Evolutionary conservation across 1,140 invertebrate species (phyloP), one percentile per base, ranked within the genome.

Genomic region (Lithobius niger): DNA sequence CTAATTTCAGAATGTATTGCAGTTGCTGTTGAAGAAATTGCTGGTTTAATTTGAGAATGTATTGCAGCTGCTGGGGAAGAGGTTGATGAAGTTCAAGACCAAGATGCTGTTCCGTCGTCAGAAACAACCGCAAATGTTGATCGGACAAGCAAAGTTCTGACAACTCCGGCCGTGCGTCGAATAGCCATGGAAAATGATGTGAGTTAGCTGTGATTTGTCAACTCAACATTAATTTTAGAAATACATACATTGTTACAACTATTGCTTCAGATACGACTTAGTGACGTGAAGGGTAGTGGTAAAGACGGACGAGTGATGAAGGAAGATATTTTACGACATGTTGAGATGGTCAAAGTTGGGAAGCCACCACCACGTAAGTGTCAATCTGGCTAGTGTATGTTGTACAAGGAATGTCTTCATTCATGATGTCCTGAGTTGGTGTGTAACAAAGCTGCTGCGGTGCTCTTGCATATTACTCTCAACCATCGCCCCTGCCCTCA

Each of bases 261-360:
- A 24, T n/a, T 42, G 18, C 31, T 36, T 10, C n/a, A 84, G 79
- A 76, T 95, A 60, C 77, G 88, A 62, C 67, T 99, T 26, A 74
- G 73, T 48, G 74, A 83, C 57, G 78, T 99, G 1, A 71, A 73
- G 64, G 82, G 86, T 10, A 90, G 86, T 3, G 97, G 97, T 15
- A 93, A 81, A 77, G 80, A 85, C 68, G 91, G 92, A 1, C 77
- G 97, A 63, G 79, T 99, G 22, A 71, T 99, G 19, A 99, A 99
- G 72, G 96, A 99, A 74, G 95, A 99, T 74, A 72, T 99, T 57
- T 66, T 97, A 3, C 73, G 75, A 27, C 85, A 84, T 69, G 66
- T 94, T 43, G 77, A 82, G 59, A 56, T 48, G 28, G 66, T 44
- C 10, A 60, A 61, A 44, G 50, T 60, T 26, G 45, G 50, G 22